Conservation (phyloP, 1,140 invertebrate genomes). For the Drosophila kanapiae region DNA sequence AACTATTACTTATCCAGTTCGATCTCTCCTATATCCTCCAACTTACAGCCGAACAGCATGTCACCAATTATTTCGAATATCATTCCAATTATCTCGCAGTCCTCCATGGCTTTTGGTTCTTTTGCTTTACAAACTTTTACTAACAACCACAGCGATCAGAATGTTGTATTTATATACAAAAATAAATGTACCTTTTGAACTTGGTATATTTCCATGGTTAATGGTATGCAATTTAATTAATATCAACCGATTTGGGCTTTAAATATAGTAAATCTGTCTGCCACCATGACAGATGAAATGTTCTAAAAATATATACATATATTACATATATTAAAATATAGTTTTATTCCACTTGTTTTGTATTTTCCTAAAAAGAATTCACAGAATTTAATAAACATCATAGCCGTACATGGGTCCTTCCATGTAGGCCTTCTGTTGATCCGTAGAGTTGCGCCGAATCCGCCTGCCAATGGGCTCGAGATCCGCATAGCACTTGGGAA, state of each 20-base stretch:
- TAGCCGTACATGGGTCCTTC: slow-evolving; percentile 94
- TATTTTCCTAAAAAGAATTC: slow-evolving; percentile 26
- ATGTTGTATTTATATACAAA: slow-evolving; percentile 39
- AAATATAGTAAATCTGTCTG: slow-evolving; percentile 11
- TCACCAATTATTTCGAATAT: slow-evolving; percentile 62
- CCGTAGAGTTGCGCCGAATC: slow-evolving; percentile 90
- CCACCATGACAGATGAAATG: slow-evolving; percentile 14
- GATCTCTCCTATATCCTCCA: slow-evolving; percentile 50
- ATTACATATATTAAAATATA: slow-evolving; percentile 49
- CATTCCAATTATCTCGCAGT: slow-evolving; percentile 71
- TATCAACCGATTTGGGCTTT: slow-evolving; percentile 35
- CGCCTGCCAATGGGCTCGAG: slow-evolving; percentile 96
- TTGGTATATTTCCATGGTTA: slow-evolving; percentile 44
- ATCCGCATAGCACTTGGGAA: slow-evolving; percentile 96
- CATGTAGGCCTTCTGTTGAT: slow-evolving; percentile 91
- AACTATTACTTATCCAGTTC: slow-evolving; percentile 42
- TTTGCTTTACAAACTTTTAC: slow-evolving; percentile 15
- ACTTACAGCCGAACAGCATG: slow-evolving; percentile 69
- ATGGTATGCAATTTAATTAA: slow-evolving; percentile 65
- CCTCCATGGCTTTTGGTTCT: slow-evolving; percentile 51
- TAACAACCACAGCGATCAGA: slow-evolving; percentile 5
- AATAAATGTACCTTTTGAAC: slow-evolving; percentile 37
- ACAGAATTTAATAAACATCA: slow-evolving; percentile 85
- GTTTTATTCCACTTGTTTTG: slow-evolving; percentile 45
- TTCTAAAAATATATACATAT: slow-evolving; percentile 4